A percentile compares a stretch with the other conserved stretches of the same genome.
phyloP scores from a whole-genome alignment of 2,113 vertebrate genomes.

The Trichechus manatus region DNA sequence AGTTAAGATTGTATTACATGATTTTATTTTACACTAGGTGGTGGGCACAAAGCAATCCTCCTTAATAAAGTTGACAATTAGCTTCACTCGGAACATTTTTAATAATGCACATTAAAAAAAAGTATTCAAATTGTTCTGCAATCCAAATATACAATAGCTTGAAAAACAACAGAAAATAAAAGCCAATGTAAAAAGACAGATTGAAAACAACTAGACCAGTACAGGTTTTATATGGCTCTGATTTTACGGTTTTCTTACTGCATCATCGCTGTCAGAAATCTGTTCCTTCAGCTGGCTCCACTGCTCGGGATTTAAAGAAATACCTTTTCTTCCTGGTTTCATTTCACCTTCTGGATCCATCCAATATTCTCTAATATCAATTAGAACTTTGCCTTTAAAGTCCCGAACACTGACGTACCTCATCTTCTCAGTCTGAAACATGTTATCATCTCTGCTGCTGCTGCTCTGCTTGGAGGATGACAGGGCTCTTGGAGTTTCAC shows the following conservation, averaged over 20 bases:
- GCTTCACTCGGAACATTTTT: constrained; percentile 90
- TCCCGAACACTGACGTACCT: constrained; percentile 97
- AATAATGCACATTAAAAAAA: constrained; percentile 90
- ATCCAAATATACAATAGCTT: constrained; percentile 91
- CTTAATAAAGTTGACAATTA: constrained; percentile 89
- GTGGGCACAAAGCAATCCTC: constrained; percentile 84
- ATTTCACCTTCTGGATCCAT: constrained; percentile 97
- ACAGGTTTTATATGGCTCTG: constrained; percentile 84
- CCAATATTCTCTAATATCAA: constrained; percentile 99
- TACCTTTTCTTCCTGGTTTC: constrained; percentile 99
- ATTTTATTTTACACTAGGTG: constrained; percentile 87
- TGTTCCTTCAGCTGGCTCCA: constrained; percentile 99
- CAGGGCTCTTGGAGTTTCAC: constrained; percentile 94
- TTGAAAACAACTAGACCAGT: constrained; percentile 82
- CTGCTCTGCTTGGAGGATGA: constrained; percentile 92
- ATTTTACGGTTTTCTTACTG: constrained; percentile 93
- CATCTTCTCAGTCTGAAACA: constrained; percentile 99
- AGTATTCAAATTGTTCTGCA: constrained; percentile 89
- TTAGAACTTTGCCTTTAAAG: constrained; percentile 97
- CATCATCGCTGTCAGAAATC: constrained; percentile 98
- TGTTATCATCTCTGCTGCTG: constrained; percentile 92
- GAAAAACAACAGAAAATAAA: constrained; percentile 90
- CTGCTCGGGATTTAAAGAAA: constrained; percentile 97
- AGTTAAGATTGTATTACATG: constrained; percentile 83
- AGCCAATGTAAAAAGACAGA: constrained; percentile 90